phyloP scores from a whole-genome alignment of 2,113 vertebrate species.

The Guaruba guarouba region DNA sequence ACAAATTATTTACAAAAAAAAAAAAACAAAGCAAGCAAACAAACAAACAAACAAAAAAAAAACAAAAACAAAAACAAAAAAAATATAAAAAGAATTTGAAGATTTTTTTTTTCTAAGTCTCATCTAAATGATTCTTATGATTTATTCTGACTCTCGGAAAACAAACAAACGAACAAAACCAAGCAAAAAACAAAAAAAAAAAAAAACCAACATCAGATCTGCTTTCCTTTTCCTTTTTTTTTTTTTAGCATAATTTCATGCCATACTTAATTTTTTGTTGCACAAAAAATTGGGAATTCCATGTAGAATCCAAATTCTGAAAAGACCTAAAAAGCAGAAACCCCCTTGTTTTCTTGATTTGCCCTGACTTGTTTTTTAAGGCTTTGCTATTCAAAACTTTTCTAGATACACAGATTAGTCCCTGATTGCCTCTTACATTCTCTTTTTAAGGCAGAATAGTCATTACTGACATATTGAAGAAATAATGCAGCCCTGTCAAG shows the following conservation, averaged over 20 bases:
- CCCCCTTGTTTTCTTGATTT: not conserved
- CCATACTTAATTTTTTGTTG: not conserved
- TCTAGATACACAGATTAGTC: not conserved
- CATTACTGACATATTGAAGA: not conserved
- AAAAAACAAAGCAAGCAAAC: too few species aligned
- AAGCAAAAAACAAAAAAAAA: not conserved
- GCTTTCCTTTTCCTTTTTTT: not conserved
- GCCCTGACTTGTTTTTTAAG: not conserved
- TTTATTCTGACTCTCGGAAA: not conserved
- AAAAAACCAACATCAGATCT: rapidly evolving
- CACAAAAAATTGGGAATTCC: not conserved
- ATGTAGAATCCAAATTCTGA: not conserved
- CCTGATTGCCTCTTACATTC: not conserved
- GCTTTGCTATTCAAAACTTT: not conserved
- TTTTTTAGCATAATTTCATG: not conserved
- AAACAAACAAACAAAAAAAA: not conserved
- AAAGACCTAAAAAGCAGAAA: not conserved
- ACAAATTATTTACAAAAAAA: not conserved
- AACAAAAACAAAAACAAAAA: too few species aligned
- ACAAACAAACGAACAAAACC: not conserved
- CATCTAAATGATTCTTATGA: not conserved
- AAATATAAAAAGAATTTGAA: not conserved
- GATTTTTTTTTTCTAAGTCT: not conserved
- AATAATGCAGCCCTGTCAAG: not conserved
- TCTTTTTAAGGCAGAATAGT: not conserved